Base-by-base conservation (phyloP, 2,113 vertebrate genomes). In the Sander vitreus region DNA sequence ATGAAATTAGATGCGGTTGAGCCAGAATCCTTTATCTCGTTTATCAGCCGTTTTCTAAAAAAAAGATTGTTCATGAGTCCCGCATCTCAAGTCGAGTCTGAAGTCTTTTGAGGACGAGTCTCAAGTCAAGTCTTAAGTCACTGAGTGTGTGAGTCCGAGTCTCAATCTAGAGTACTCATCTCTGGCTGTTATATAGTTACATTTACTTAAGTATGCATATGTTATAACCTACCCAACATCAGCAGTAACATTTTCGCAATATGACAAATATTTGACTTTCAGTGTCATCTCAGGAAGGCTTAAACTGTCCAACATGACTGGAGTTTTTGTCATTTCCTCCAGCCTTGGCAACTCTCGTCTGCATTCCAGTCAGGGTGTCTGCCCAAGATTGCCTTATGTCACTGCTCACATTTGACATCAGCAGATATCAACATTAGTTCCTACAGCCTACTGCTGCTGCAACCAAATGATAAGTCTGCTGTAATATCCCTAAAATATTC, bases 331-430 rank as follows among this genome's bases (percentile, higher is more conserved):
- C 30, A 14, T 43, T 80, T 71, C 14, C 25, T 58, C 47, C 59
- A 60, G 4, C 16, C 48, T 60, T 43, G 57, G 10, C 43, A 45
- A 8, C 76, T 65, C 45, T 76, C 0, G 1, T 83, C 57, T 81
- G 55, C 54, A 80, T 83, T 80, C 78, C 54, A 33, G 69, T 72
- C 67, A 23, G 64, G 21, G 50, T 27, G 16, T 21, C 73, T 79
- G 59, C 57, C 7, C 16, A 11, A 73, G 70, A 87, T 74, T 87
- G 85, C 74, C 53, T 78, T 18, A 68, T 66, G 80, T 85, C 85
- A 79, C 68, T 2, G 30, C 73, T 62, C 27, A 57, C 39, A 79
- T 85, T 65, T 85, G 77, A 78, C 85, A 75, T 84, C 27, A 65
- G 77, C 51, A 76, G 80, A 84, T 88, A 81, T 63, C 68, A 23